These are phyloP conservation scores for Marisa cornuarietis DNA, from an alignment of 1,140 invertebrate species.

Conservation along the genomic window DNA sequence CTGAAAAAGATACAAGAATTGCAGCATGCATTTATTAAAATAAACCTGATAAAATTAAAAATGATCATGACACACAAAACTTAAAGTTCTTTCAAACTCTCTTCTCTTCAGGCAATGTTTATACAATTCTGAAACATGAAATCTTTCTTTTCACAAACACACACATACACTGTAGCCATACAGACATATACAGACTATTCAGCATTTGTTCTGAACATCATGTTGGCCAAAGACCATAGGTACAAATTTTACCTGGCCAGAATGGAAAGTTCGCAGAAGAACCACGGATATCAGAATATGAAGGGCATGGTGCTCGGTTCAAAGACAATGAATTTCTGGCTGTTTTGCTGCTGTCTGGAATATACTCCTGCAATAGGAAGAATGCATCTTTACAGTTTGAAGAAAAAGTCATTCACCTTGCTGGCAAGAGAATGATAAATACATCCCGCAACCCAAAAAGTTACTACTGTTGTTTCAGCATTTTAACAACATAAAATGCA, in stretches of 20 bases:
- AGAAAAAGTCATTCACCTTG: neutral
- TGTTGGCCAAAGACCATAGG: neutral
- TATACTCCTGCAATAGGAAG: constrained; percentile 62
- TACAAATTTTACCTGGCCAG: constrained; percentile 71
- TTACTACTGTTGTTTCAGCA: too few relatives aligned
- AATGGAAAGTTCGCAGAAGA: constrained; percentile 80
- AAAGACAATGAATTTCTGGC: constrained; percentile 82
- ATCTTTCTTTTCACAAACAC: neutral
- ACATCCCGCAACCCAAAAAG: too few relatives aligned
- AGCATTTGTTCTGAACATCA: too few relatives aligned
- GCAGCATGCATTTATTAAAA: neutral
- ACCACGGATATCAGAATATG: constrained; percentile 71
- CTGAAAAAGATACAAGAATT: constrained; percentile 54
- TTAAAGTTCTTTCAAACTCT: too few relatives aligned
- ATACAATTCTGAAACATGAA: too few relatives aligned
- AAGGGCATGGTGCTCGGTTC: constrained; percentile 70
- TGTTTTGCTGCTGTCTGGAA: constrained; percentile 73
- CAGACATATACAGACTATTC: neutral
- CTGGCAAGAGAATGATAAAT: neutral
- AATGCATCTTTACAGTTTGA: too few relatives aligned
- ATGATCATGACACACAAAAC: too few relatives aligned
- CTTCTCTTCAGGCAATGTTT: too few relatives aligned
- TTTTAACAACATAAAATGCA: too few relatives aligned
- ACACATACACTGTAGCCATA: neutral
- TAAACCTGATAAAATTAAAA: neutral